Conservation (phyloP, 2,888 invertebrate genomes). For the Podabrus alpinus region DNA sequence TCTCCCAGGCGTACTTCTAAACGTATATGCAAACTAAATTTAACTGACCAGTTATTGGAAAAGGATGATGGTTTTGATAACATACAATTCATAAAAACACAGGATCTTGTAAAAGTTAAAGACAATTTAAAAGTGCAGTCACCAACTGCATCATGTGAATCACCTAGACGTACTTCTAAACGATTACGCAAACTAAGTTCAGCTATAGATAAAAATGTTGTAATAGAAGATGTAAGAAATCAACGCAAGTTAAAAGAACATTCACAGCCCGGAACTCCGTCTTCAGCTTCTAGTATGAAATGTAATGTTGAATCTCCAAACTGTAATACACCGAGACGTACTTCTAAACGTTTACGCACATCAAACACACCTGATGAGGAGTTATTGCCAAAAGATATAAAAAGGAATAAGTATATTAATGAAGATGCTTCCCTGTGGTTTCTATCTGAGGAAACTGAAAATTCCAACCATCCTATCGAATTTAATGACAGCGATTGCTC, state of each 20-base stretch:
- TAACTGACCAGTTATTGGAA: background rate
- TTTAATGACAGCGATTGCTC: constrained; percentile 13
- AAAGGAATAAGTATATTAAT: constrained; percentile 39
- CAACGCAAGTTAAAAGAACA: constrained; percentile 23
- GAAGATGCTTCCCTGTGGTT: constrained; percentile 45
- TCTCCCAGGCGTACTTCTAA: background rate
- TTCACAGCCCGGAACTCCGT: background rate
- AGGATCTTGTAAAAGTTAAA: constrained; percentile 23
- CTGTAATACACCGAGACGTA: background rate
- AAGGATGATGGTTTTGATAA: constrained; percentile 26
- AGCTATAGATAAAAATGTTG: constrained; percentile 26
- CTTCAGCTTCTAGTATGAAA: background rate
- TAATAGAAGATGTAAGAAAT: constrained; percentile 31
- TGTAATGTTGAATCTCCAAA: background rate
- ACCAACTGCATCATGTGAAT: background rate
- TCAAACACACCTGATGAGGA: constrained; percentile 33
- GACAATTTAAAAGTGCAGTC: background rate
- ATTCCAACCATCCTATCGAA: background rate
- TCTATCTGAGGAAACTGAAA: constrained; percentile 28
- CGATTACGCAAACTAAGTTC: background rate
- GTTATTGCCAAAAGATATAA: constrained; percentile 23
- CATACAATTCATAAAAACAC: constrained; percentile 33
- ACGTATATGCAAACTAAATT: background rate
- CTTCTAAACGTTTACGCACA: constrained; percentile 7
- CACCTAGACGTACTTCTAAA: background rate